Base-by-base conservation (phyloP, 2,888 invertebrate species). In the Ephialtes manifestator region DNA sequence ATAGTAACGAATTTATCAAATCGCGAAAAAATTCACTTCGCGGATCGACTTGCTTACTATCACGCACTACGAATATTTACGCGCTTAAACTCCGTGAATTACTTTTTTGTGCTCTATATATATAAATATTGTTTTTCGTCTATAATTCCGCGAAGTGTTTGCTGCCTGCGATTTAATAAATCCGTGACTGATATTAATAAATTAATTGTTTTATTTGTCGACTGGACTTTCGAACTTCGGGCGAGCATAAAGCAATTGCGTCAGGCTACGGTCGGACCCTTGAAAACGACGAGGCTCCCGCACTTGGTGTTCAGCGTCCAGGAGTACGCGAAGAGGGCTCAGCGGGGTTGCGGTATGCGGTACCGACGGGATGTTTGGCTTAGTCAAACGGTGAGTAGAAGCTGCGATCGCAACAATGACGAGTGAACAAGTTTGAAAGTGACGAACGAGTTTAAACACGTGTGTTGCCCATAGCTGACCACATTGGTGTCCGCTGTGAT, bases 361-460 rank as follows among this genome's bases (percentile, higher is more conserved):
- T 98, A 98, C 79, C 95, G 99, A 53, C 94, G 99, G 80, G 98
- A 99, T 94, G 97, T 97, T n/a, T 98, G 98, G 93, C 98, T 98
- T 92, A 97, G 98, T 1, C 98, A 98, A 94, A 97, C 98, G 87
- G 92, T 99, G 74, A 97, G 46, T 46, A 46, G 46, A 46, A 46
- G 46, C 46, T 46, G 46, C 10, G 46, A 46, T 46, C 46, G 46
- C 46, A 46, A 55, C 53, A 53, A 53, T 20, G 53, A 53, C 18
- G 53, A 18, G 8, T 11, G 8, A 55, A 55, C 55, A 20, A 55
- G 55, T 24, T 24, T 55, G 55, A 55, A 55, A 55, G 11, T 15
- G 53, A 53, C 20, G 7, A 2, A 18, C 20, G 53, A 20, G 53
- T 53, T 18, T 20, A 18, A 18, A 2, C 48, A 18, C 28, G 24